phyloP scores from a whole-genome alignment of 35 echinoderm and acorn worm species.

The Patiria miniata region DNA sequence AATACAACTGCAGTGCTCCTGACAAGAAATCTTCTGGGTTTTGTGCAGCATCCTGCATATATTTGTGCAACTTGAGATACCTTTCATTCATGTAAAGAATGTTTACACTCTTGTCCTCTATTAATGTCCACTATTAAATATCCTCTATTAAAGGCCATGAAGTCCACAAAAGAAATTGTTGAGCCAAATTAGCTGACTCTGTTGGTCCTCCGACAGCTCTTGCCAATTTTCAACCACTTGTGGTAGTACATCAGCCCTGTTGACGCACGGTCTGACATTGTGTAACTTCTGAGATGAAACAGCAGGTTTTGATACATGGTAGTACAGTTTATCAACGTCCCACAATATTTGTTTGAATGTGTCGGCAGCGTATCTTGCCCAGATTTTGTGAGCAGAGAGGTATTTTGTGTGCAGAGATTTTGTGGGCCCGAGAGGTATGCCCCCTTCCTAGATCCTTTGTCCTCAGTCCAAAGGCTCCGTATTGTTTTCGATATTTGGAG shows the following conservation, averaged over 20 bases:
- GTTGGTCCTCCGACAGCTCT: slow-evolving; percentile 20
- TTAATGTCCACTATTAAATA: not conserved
- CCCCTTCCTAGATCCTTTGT: slow-evolving; percentile 2
- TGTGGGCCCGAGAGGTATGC: slow-evolving; percentile 32
- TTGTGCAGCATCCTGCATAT: not conserved
- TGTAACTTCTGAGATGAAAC: slow-evolving; percentile 50
- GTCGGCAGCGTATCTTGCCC: slow-evolving; percentile 42
- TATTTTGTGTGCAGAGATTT: too few relatives aligned
- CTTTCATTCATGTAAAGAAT: slow-evolving; percentile 10
- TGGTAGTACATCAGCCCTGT: slow-evolving; percentile 50
- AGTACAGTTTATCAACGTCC: slow-evolving; percentile 41
- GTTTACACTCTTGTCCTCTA: slow-evolving; percentile 7
- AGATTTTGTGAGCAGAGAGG: slow-evolving; percentile 54
- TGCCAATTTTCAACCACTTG: slow-evolving; percentile 35
- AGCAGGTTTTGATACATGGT: not conserved
- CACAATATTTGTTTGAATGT: slow-evolving; percentile 39
- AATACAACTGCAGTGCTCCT: not conserved
- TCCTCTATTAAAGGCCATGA: slow-evolving; percentile 47
- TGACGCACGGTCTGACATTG: slow-evolving; percentile 39
- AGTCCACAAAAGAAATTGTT: slow-evolving; percentile 63
- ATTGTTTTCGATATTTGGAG: slow-evolving; percentile 48
- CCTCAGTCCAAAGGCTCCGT: slow-evolving; percentile 39
- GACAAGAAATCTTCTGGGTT: not conserved
- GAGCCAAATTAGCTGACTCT: slow-evolving; percentile 29
- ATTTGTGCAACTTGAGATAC: slow-evolving; percentile 2